A percentile compares a stretch with the other conserved stretches of the same genome.
These are phyloP conservation scores for Aleiodes sp. DNA, from an alignment of 1,140 invertebrate species.

Conservation along the genomic window DNA sequence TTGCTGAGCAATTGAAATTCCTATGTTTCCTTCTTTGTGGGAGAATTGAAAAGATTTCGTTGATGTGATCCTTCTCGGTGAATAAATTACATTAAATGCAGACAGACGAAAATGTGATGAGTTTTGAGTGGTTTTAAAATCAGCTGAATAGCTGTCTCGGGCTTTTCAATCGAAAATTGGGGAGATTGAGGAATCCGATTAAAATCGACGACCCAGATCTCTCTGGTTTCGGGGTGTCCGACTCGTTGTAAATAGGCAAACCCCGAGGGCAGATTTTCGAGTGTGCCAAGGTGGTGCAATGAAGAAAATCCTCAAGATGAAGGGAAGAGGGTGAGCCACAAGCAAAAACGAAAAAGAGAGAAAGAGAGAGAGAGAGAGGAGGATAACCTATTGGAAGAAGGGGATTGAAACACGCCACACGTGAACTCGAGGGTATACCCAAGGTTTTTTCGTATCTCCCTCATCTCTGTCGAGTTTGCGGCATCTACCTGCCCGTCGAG, in stretches of 20 bases:
- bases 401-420: not conserved
- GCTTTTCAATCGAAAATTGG: too few relatives aligned
- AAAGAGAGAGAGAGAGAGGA: slow-evolving; percentile 24
- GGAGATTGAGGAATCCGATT: slow-evolving; percentile 51
- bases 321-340: not conserved
- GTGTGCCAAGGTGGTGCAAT: slow-evolving; percentile 25
- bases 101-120: too few relatives aligned
- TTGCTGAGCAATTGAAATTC: too few relatives aligned
- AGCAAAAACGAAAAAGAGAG: too few relatives aligned
- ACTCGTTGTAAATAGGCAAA: slow-evolving; percentile 57
- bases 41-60: too few relatives aligned
- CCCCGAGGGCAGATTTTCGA: slow-evolving; percentile 29
- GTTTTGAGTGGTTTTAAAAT: too few relatives aligned
- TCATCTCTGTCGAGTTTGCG: slow-evolving; percentile 61
- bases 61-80: too few relatives aligned
- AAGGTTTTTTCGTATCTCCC: slow-evolving; percentile 49
- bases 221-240: slow-evolving; percentile 46
- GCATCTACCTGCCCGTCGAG: slow-evolving; percentile 40
- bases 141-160: too few relatives aligned
- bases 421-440: not conserved
- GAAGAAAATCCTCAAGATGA: not conserved
- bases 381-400: not conserved
- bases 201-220: slow-evolving; percentile 65
- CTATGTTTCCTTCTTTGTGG: too few relatives aligned
- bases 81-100: too few relatives aligned